Percentiles rank a stretch among this genome's conserved stretches.
phyloP scores from a whole-genome alignment of 2,888 invertebrate genomes.

The Drosophila conformis region DNA sequence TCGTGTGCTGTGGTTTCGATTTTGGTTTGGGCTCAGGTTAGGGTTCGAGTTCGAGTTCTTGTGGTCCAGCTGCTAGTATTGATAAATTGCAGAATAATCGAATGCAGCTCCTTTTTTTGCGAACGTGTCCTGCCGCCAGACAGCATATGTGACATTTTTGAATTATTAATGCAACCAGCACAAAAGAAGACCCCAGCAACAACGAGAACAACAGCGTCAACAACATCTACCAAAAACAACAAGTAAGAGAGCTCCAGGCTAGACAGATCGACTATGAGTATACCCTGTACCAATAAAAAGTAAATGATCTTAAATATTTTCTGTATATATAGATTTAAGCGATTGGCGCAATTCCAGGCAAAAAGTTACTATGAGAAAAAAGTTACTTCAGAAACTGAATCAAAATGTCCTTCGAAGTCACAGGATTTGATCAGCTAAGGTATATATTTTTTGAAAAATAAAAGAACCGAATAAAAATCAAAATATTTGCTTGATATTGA shows the following conservation, averaged over 20 bases:
- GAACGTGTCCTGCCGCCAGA: constrained; percentile 34
- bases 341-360: not conserved
- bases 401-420: not conserved
- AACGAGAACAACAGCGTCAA: constrained; percentile 20
- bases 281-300: not conserved
- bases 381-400: not conserved
- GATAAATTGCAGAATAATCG: constrained; percentile 80
- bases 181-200: constrained; percentile 67
- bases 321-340: not conserved
- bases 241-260: not conserved
- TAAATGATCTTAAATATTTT: not conserved
- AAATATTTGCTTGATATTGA: not conserved
- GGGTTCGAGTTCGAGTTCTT: constrained; percentile 2
- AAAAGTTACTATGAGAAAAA: not conserved
- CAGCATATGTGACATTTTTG: constrained; percentile 78
- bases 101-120: constrained; percentile 55
- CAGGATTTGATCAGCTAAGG: not conserved
- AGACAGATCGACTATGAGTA: not conserved
- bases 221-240: constrained; percentile 5
- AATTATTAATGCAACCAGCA: constrained; percentile 81
- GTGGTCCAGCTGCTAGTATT: constrained; percentile 39
- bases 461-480: not conserved
- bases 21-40: not conserved
- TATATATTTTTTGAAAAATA: not conserved
- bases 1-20: not conserved